Percentiles rank a stretch among this genome's conserved stretches.
phyloP scores from a whole-genome alignment of 2,113 vertebrate species.

The mouse (Mus musculus) region DNA sequence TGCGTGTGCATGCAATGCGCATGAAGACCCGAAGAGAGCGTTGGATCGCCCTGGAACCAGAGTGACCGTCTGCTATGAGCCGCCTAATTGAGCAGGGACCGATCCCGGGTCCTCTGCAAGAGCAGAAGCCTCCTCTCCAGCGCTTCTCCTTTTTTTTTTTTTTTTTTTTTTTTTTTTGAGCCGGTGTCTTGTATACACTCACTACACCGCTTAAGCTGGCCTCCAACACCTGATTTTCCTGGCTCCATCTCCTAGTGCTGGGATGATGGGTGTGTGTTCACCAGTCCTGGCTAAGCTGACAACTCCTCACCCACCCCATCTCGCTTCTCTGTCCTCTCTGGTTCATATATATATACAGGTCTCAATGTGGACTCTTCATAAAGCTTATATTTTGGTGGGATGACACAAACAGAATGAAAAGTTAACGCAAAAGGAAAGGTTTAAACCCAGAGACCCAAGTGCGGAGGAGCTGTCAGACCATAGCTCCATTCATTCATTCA shows the following conservation, averaged over 20 bases:
- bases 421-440: neutral
- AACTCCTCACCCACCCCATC: neutral
- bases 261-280: neutral
- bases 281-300: neutral
- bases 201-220: neutral
- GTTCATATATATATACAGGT: neutral
- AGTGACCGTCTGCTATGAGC: neutral
- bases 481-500: neutral
- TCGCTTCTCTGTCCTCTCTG: neutral
- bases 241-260: neutral
- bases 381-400: neutral
- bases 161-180: neutral
- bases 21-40: neutral
- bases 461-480: neutral
- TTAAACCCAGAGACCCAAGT: neutral
- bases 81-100: no score
- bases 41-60: no score
- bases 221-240: neutral
- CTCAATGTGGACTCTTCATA: neutral
- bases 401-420: neutral
- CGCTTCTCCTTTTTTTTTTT: neutral
- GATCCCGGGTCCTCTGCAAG: neutral
- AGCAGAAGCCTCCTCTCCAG: neutral
- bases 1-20: neutral
- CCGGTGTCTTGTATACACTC: neutral